phyloP scores from a whole-genome alignment of 2,888 invertebrate species.

The Chymomyza fuscimana region DNA sequence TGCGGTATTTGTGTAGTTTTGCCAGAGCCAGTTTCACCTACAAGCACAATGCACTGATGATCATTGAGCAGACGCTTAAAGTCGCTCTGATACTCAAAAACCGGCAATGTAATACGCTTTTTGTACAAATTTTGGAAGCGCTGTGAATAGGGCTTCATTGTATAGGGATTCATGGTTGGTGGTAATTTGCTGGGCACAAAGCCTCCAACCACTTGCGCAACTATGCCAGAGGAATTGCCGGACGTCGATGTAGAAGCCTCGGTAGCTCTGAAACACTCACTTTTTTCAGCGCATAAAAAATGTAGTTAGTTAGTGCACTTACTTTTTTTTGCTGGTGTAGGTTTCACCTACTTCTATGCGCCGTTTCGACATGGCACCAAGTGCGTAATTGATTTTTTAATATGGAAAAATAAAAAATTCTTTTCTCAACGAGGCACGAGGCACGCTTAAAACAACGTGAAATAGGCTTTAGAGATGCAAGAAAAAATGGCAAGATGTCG shows the following conservation, averaged over 20 bases:
- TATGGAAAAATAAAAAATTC: slow-evolving; percentile 26
- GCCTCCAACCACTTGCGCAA: slow-evolving; percentile 62
- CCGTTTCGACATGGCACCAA: slow-evolving; percentile 85
- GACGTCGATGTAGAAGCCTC: slow-evolving; percentile 29
- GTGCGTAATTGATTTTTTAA: slow-evolving; percentile 10
- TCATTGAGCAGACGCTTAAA: slow-evolving; percentile 96
- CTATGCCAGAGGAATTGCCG: not conserved
- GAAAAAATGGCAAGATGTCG: slow-evolving; percentile 27
- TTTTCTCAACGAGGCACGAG: slow-evolving; percentile 42
- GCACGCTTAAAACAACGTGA: slow-evolving; percentile 62
- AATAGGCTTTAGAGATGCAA: slow-evolving; percentile 36
- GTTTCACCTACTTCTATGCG: slow-evolving; percentile 93
- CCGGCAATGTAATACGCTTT: slow-evolving; percentile 94
- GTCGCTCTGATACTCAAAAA: slow-evolving; percentile 98
- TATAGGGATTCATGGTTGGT: slow-evolving; percentile 87
- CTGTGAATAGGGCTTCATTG: slow-evolving; percentile 90
- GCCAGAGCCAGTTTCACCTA: slow-evolving; percentile 99
- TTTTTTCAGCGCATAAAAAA: not conserved
- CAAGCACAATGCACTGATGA: slow-evolving; percentile 96
- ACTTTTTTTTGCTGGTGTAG: slow-evolving; percentile 86
- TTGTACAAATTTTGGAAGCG: slow-evolving; percentile 93
- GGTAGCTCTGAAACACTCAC: not conserved
- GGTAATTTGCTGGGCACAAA: slow-evolving; percentile 76
- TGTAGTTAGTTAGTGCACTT: slow-evolving; percentile 68
- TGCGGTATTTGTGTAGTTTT: slow-evolving; percentile 99